These are phyloP conservation scores for Andinoacara biseriatus DNA, from an alignment of 2,113 vertebrate species.

Conservation along the genomic window DNA sequence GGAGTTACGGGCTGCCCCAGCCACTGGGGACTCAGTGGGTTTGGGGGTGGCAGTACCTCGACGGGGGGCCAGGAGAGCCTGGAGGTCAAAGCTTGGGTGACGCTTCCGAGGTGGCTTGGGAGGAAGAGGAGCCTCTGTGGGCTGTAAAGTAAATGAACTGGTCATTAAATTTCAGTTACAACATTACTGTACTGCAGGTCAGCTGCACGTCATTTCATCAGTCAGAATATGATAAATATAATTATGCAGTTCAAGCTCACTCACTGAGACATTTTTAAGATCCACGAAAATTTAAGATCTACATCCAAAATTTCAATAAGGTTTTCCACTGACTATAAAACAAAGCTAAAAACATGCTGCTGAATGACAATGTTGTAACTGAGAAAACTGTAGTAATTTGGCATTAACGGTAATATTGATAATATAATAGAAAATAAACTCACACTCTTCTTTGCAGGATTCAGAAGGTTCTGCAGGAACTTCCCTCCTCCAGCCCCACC, in stretches of 20 bases:
- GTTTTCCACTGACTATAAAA: no score
- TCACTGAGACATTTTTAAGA: no score
- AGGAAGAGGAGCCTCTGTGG: constrained; percentile 68
- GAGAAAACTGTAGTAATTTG: neutral
- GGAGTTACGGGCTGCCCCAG: constrained; percentile 63
- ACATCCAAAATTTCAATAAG: neutral
- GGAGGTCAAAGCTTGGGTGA: constrained; percentile 84
- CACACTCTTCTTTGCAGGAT: constrained; percentile 82
- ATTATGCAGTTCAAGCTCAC: no score
- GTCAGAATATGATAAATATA: no score
- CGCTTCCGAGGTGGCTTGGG: constrained; percentile 80
- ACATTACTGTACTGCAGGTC: neutral
- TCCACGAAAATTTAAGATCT: neutral
- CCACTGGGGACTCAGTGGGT: constrained; percentile 56
- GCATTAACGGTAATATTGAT: no score
- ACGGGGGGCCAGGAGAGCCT: constrained; percentile 80
- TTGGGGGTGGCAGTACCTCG: constrained; percentile 55
- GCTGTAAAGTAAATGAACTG: constrained; percentile 42
- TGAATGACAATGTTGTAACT: neutral
- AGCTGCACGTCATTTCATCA: neutral
- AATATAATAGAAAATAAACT: constrained; percentile 46
- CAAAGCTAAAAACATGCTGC: no score
- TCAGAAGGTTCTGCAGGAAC: constrained; percentile 82
- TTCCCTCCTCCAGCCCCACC: constrained; percentile 74
- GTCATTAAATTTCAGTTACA: neutral